Base-by-base conservation (phyloP, 2,888 invertebrate species). In the Sericinus montela region DNA sequence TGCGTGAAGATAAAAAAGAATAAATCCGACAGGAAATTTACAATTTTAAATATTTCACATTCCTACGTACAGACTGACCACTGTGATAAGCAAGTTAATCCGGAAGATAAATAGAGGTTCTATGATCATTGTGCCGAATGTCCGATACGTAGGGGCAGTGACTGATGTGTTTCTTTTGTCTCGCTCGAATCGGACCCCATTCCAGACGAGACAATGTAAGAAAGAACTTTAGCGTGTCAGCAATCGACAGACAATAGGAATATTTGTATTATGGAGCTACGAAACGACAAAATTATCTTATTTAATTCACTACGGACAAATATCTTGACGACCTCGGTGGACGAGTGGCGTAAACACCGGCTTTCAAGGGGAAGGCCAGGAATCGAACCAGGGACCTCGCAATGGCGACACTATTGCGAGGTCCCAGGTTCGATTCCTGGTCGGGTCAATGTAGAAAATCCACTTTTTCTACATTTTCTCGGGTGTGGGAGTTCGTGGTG, bases 161-260 rank as follows among this genome's bases (percentile, higher is more conserved):
- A 86, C 71, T 81, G 85, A 88, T 87, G 85, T 66, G 81, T 67
- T 84, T 86, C 85, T 86, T 86, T 88, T 87, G 87, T 87, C 86
- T 85, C 77, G 69, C 67, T 60, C 57, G 63, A 57, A 57, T 58
- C 60, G 58, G 56, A 61, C 56, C 63, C 64, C 63, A 67, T 62
- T 51, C 55, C 52, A 45, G 60, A 57, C 76, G 80, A 84, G 82
- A 84, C 45, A 50, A 50, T 82, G 82, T 79, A 75, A 69, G 72
- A 74, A 67, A 75, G 69, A 67, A 75, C 65, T 62, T 32, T 58
- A 56, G 60, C 70, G 65, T 72, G 78, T 86, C 84, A 85, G 85
- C 84, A 77, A 75, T 80, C 74, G 76, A 75, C 74, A 66, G 65
- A 69, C 56, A 65, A 65, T 51, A 56, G 50, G 53, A 56, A 56